Evolutionary conservation across 2,113 vertebrate genomes (phyloP).

Genomic region (Aptenodytes patagonicus): DNA sequence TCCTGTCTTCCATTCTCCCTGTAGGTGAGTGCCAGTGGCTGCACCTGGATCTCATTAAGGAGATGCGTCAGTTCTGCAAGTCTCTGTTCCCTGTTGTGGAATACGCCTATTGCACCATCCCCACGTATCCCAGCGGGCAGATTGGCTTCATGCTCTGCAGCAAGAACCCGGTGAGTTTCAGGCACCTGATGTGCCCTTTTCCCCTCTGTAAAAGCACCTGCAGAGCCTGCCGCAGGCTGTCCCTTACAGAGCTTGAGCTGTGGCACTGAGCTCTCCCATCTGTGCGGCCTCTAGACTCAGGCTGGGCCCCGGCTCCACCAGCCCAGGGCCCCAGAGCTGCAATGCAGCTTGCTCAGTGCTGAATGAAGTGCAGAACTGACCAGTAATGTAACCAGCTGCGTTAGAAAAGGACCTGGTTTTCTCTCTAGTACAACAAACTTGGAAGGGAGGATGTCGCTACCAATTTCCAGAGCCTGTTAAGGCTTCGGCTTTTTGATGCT

Average conservation of each 20-base stretch:
- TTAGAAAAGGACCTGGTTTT: background rate
- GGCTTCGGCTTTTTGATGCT: background rate
- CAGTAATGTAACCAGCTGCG: background rate
- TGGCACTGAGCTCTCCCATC: background rate
- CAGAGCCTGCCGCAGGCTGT: background rate
- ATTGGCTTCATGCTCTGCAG: constrained; percentile 99
- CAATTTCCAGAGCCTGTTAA: background rate
- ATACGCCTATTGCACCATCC: constrained; percentile 95
- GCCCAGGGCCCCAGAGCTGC: background rate
- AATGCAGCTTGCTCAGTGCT: background rate
- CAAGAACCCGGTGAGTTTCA: constrained; percentile 87
- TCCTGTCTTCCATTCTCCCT: background rate
- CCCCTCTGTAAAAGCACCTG: rapidly evolving
- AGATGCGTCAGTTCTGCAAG: constrained; percentile 96
- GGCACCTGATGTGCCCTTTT: background rate
- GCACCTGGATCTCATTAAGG: constrained; percentile 95
- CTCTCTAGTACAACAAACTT: background rate
- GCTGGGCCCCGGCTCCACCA: background rate
- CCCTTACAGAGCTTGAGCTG: background rate
- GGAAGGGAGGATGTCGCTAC: background rate
- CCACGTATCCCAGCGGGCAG: constrained; percentile 96
- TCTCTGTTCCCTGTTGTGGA: constrained; percentile 93
- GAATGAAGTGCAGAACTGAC: background rate
- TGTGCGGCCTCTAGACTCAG: background rate
- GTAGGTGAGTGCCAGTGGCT: constrained; percentile 97